phyloP scores from a whole-genome alignment of 2,888 invertebrate genomes.

The Caenorhabditis doughertyi region DNA sequence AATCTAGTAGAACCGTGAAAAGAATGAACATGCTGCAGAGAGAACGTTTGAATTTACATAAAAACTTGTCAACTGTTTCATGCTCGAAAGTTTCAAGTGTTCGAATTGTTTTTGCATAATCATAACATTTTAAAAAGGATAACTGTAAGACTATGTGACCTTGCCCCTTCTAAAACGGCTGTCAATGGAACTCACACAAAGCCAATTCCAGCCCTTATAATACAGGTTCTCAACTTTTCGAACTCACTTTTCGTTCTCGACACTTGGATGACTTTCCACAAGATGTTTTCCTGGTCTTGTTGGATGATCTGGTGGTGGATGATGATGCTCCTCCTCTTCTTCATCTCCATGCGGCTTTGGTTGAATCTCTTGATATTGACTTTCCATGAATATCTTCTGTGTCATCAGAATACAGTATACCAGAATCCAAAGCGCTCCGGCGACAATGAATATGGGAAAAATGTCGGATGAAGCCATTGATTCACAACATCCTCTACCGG shows the following conservation, averaged over 20 bases:
- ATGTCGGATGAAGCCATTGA: conserved; percentile 60
- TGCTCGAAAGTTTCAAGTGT: too few species aligned
- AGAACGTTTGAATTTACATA: too few species aligned
- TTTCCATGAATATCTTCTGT: conserved; percentile 61
- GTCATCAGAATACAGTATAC: conserved; percentile 68
- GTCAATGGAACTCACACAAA: too few species aligned
- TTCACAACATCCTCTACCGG: conserved; percentile 24
- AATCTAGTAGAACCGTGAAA: too few species aligned
- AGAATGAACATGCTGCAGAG: too few species aligned
- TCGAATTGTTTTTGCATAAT: too few species aligned
- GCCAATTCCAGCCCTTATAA: too few species aligned
- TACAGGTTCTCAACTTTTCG: too few species aligned
- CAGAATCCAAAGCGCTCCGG: conserved; percentile 58
- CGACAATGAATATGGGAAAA: conserved; percentile 62
- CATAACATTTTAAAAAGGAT: too few species aligned
- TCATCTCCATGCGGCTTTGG: conserved; percentile 44
- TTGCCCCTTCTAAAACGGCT: too few species aligned
- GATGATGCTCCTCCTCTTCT: conserved; percentile 32
- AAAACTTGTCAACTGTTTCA: too few species aligned
- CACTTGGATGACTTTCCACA: neutral
- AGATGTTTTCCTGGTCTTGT: neutral
- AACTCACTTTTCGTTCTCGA: conserved; percentile 39
- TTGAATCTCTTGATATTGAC: conserved; percentile 55
- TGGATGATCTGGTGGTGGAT: neutral
- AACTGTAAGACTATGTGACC: too few species aligned